Base-by-base conservation (phyloP, 2,113 vertebrate genomes). In the Cyprinodon brontotheroides region DNA sequence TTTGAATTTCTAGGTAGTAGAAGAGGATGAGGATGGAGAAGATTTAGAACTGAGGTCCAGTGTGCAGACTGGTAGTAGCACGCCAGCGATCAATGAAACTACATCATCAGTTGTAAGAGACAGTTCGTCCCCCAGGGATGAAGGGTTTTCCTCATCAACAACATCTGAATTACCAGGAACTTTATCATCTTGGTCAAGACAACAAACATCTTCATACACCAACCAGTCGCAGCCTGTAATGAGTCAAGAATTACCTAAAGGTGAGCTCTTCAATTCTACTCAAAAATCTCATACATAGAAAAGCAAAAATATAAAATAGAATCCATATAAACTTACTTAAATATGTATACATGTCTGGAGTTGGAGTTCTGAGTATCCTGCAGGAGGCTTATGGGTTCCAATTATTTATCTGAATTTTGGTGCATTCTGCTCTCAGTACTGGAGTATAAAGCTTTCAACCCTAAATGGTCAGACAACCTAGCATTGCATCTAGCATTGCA, bases 11-110 rank as follows among this genome's bases (percentile, higher is more conserved):
- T 68, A 95, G 94, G 87, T 84, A 59, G 85, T 81, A 60, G 92
- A 92, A 3, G 92, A 93, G 10, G 91, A 92, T 57, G 29, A 29
- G 29, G 93, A 95, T 6, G 92, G 91, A 50, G 92, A 93, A 77
- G 93, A 94, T 86, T 87, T 92, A 74, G 90, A 92, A 75, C 43
- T 86, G 63, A 81, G 74, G 71, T 94, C 68, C n/a, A 85, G 73
- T 3, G 79, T 79, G 53, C 90, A 72, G 45, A 90, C 89, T 80
- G 83, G 71, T 40, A 76, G 65, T 57, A 81, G 80, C 72, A 77
- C 81, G 40, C 81, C 82, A 47, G 78, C 79, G 14, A 68, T 89
- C 40, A 91, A 90, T 75, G 94, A 87, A 63, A 79, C 78, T 39
- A 5, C 57, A 63, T 38, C 74, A 48, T 61, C 10, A 9, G 47